phyloP scores from a whole-genome alignment of 2,797 vertebrate species.

The Pangasius djambal region DNA sequence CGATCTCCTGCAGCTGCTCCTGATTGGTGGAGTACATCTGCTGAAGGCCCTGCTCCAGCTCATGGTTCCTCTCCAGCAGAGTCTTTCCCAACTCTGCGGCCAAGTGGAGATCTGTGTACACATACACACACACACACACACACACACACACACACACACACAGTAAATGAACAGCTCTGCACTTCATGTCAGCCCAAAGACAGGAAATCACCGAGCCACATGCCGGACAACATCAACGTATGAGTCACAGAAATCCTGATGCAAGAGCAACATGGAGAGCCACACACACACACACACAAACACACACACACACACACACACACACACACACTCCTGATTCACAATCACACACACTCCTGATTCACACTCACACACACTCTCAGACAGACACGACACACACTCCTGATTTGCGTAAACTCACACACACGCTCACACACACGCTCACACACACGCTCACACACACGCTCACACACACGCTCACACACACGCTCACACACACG shows the following conservation, averaged over 20 bases:
- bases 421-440: too few relatives aligned
- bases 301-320: background rate
- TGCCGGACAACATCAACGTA: constrained; percentile 39
- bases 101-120: constrained; percentile 87
- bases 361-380: too few relatives aligned
- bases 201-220: constrained; percentile 11
- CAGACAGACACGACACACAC: too few relatives aligned
- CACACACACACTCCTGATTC: background rate
- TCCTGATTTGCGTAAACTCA: too few relatives aligned
- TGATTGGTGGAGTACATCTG: constrained; percentile 94
- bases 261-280: background rate
- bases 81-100: constrained; percentile 96
- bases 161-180: constrained; percentile 46
- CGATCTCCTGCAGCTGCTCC: constrained; percentile 95
- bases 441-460: too few relatives aligned
- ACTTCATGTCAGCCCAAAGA: constrained; percentile 45
- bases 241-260: constrained; percentile 44
- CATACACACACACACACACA: constrained; percentile 35
- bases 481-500: too few relatives aligned
- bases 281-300: background rate
- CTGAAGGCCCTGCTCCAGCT: constrained; percentile 91
- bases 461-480: too few relatives aligned
- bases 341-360: too few relatives aligned
- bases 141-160: constrained; percentile 39
- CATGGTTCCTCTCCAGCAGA: constrained; percentile 90